Evolutionary conservation across 1,140 invertebrate genomes (phyloP).

Genomic region (Drosophila nasuta): DNA sequence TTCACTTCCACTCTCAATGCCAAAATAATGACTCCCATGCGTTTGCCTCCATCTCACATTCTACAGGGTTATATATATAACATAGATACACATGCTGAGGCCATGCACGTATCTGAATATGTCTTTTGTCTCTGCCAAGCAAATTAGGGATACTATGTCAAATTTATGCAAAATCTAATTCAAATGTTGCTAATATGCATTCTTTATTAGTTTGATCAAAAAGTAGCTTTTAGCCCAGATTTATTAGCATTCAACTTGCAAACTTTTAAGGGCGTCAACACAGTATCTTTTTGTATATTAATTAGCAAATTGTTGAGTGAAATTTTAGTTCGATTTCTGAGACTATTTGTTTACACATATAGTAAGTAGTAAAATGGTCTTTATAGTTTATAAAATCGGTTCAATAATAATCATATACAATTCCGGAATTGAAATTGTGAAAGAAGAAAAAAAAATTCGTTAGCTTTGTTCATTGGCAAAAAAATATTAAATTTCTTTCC

Average conservation of each 20-base stretch:
- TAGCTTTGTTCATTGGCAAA: no score
- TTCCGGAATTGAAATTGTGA: no score
- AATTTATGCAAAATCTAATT: slow-evolving; percentile 10
- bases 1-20: slow-evolving; percentile 41
- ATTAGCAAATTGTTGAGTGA: not conserved
- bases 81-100: slow-evolving; percentile 3
- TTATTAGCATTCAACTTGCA: not conserved
- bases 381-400: no score
- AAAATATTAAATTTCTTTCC: no score
- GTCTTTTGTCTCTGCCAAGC: slow-evolving; percentile 2
- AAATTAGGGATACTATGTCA: slow-evolving; percentile 2
- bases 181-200: not conserved
- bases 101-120: slow-evolving; percentile 15
- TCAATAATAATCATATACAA: no score
- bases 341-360: no score
- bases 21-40: slow-evolving; percentile 43
- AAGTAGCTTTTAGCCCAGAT: not conserved
- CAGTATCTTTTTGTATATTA: not conserved
- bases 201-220: not conserved
- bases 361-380: no score
- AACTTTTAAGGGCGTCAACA: no score
- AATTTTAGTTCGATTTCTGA: no score
- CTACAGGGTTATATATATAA: not conserved
- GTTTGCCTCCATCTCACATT: slow-evolving; percentile 1
- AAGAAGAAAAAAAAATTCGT: no score